Base-by-base conservation (phyloP, 1,140 invertebrate genomes). In the Aculops lycopersici region DNA sequence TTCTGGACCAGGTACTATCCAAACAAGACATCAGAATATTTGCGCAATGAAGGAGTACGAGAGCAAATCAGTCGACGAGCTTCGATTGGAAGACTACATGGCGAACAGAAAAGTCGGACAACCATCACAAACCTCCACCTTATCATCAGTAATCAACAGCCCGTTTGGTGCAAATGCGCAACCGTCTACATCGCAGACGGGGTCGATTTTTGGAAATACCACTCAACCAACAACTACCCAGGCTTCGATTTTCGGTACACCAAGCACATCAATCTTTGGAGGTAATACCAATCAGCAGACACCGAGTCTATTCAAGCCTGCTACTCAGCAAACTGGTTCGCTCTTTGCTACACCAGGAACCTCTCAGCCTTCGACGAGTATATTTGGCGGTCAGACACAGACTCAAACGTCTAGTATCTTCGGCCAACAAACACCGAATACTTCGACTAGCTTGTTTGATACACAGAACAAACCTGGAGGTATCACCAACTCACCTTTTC, bases 141-240 rank as follows among this genome's bases (percentile, higher is more conserved):
- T n/a, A 31, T n/a, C 24, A 31, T 31, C 24, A n/a, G 24, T n/a
- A 31, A 8, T n/a, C 24, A 31, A n/a, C 24, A 31, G 8, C 8
- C n/a, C n/a, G 24, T 31, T 31, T n/a, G 24, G 24, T 31, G n/a
- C 24, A 8, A 8, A 31, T 8, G n/a, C 8, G 8, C 24, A 31
- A n/a, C 24, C 8, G 24, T 31, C 24, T 31, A 8, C 8, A n/a
- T n/a, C 24, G n/a, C 24, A 31, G n/a, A 44, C 5, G n/a, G n/a
- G n/a, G n/a, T n/a, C n/a, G n/a, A n/a, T n/a, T n/a, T n/a, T n/a
- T n/a, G n/a, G n/a, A n/a, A n/a, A n/a, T n/a, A n/a, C n/a, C n/a
- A n/a, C n/a, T n/a, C n/a, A n/a, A n/a, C 45, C 45, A 35, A 41
- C 42, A 39, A 40, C 45, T 36, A 44, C 45, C 15, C 40, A 42